Conservation (phyloP, 2,797 vertebrate species). For the Mormyrops boulengeri region DNA sequence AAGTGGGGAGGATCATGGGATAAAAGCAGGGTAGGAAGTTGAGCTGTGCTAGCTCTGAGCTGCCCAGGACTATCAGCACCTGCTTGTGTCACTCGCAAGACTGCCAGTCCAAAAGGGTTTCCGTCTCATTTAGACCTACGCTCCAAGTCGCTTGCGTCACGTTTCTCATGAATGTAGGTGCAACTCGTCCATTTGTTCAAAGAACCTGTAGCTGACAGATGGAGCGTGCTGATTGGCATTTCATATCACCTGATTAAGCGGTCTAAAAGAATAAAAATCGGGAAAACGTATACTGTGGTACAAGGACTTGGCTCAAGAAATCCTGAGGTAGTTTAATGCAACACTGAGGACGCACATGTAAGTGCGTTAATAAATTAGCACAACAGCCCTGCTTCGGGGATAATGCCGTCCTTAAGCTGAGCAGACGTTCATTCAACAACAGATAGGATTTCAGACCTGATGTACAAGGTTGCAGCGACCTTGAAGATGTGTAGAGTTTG, state of each 20-base stretch:
- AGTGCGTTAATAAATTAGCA: background rate
- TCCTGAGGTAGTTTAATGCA: background rate
- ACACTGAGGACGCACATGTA: background rate
- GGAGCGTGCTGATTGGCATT: background rate
- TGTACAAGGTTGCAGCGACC: background rate
- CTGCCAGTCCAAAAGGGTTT: background rate
- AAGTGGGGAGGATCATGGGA: slow-evolving; percentile 36
- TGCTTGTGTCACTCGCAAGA: background rate
- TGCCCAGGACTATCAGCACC: background rate
- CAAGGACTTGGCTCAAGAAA: background rate
- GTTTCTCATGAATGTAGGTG: background rate
- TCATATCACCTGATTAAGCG: background rate
- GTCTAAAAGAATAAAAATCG: background rate
- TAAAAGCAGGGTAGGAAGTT: background rate
- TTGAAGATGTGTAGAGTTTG: background rate
- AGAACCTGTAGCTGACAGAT: background rate
- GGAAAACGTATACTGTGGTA: background rate
- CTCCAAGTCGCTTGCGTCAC: background rate
- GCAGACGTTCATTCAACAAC: background rate
- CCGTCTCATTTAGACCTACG: background rate
- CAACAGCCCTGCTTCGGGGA: background rate
- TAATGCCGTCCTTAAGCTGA: background rate
- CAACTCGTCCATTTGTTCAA: background rate
- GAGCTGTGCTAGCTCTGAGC: no score
- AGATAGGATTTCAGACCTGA: background rate